These are phyloP conservation scores for Tachina grossa DNA, from an alignment of 2,888 invertebrate species.

Conservation along the genomic window DNA sequence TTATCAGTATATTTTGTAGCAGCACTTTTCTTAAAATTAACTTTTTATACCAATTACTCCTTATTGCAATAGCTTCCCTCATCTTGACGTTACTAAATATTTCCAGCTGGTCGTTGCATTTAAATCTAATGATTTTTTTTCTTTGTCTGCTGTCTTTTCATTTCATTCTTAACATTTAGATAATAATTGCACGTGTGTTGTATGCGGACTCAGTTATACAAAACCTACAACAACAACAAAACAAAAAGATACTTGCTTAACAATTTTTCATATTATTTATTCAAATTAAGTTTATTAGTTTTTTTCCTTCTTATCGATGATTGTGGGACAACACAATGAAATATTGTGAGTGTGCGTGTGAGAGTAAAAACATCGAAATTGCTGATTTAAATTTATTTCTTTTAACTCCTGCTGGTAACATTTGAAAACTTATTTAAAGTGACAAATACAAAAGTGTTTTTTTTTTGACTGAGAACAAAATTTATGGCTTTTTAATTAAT, in stretches of 20 bases:
- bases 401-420: slow-evolving; percentile 51
- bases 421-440: slow-evolving; percentile 61
- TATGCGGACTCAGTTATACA: neutral
- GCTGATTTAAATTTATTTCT: slow-evolving; percentile 58
- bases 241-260: slow-evolving; percentile 32
- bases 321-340: slow-evolving; percentile 9
- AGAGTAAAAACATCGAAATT: slow-evolving; percentile 12
- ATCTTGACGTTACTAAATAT: neutral
- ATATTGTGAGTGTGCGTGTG: neutral
- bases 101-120: neutral
- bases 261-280: slow-evolving; percentile 51
- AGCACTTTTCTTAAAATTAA: no score
- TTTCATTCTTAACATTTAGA: slow-evolving; percentile 17
- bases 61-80: no score
- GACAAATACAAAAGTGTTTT: slow-evolving; percentile 45
- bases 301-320: slow-evolving; percentile 25
- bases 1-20: no score
- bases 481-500: slow-evolving; percentile 56
- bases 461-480: slow-evolving; percentile 23
- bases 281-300: slow-evolving; percentile 43
- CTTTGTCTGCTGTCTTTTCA: slow-evolving; percentile 6
- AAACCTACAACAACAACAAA: no score
- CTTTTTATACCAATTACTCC: no score
- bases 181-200: slow-evolving; percentile 60
- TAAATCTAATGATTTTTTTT: neutral